These are phyloP conservation scores for Campaea margaritaria DNA, from an alignment of 2,888 invertebrate species.

Conservation along the genomic window DNA sequence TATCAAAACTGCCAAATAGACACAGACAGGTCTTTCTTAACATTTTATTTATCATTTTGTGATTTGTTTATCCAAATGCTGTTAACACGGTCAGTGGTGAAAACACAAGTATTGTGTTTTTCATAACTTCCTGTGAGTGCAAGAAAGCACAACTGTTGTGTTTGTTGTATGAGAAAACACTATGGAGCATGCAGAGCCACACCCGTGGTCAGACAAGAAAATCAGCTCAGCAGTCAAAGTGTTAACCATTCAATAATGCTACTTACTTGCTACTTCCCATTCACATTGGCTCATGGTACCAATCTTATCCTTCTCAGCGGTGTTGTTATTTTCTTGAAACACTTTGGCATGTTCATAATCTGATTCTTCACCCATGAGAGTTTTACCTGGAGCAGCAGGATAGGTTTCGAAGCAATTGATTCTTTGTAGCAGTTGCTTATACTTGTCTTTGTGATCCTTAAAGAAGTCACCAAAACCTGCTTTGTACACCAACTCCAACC, in stretches of 20 bases:
- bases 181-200: too few relatives aligned
- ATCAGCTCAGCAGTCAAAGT: too few relatives aligned
- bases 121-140: too few relatives aligned
- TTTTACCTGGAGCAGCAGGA: conserved; percentile 86
- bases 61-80: too few relatives aligned
- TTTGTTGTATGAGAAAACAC: too few relatives aligned
- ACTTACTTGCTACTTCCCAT: conserved; percentile 97
- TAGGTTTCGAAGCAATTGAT: conserved; percentile 94
- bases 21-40: too few relatives aligned
- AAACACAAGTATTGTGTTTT: too few relatives aligned
- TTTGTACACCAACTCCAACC: conserved; percentile 88
- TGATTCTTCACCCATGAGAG: conserved; percentile 84
- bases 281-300: conserved; percentile 95
- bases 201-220: too few relatives aligned
- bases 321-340: conserved; percentile 76
- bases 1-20: too few relatives aligned
- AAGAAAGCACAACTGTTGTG: too few relatives aligned
- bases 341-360: conserved; percentile 91
- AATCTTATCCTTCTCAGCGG: conserved; percentile 74
- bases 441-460: conserved; percentile 81
- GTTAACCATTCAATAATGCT: conserved; percentile 7
- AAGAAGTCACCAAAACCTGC: conserved; percentile 93
- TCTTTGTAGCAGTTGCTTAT: conserved; percentile 86
- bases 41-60: too few relatives aligned
- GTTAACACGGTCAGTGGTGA: too few relatives aligned